phyloP scores from a whole-genome alignment of 2,797 vertebrate genomes.

The Sebastiscus albofasciatus region DNA sequence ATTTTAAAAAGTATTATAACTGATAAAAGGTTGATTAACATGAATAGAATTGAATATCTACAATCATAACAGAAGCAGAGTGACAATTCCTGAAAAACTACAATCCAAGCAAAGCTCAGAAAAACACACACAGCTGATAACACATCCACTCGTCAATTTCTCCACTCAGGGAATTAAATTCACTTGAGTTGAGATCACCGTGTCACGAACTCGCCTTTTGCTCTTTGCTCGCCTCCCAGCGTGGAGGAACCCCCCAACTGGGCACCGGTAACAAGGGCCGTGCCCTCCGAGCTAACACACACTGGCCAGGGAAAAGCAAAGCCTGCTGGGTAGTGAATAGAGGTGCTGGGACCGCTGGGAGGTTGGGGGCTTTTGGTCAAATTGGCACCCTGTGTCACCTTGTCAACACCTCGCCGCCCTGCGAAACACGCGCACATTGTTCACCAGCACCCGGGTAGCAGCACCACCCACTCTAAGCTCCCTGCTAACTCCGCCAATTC shows the following conservation, averaged over 20 bases:
- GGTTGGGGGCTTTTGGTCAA: constrained; percentile 54
- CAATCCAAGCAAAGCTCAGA: background rate
- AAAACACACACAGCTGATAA: background rate
- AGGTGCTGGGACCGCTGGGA: constrained; percentile 40
- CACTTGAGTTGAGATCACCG: constrained; percentile 40
- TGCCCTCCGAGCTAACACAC: constrained; percentile 52
- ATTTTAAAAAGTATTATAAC: background rate
- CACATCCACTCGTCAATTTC: constrained; percentile 28
- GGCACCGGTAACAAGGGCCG: constrained; percentile 69
- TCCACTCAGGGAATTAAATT: constrained; percentile 52
- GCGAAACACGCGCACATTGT: constrained; percentile 7
- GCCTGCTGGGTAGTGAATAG: constrained; percentile 58
- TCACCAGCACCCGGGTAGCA: constrained; percentile 21
- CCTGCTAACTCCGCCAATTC: constrained; percentile 17
- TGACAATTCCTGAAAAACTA: background rate
- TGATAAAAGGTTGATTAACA: background rate
- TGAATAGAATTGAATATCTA: background rate
- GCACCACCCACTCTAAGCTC: constrained; percentile 17
- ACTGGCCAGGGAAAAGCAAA: constrained; percentile 24
- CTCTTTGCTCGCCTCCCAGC: constrained; percentile 57
- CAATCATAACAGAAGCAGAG: background rate
- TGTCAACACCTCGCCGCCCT: constrained; percentile 67
- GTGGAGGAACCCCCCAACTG: constrained; percentile 52
- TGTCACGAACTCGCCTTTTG: constrained; percentile 55
- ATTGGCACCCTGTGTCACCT: constrained; percentile 69